These are phyloP conservation scores for Lithodes maja DNA, from an alignment of 2,888 invertebrate species.

Conservation along the genomic window DNA sequence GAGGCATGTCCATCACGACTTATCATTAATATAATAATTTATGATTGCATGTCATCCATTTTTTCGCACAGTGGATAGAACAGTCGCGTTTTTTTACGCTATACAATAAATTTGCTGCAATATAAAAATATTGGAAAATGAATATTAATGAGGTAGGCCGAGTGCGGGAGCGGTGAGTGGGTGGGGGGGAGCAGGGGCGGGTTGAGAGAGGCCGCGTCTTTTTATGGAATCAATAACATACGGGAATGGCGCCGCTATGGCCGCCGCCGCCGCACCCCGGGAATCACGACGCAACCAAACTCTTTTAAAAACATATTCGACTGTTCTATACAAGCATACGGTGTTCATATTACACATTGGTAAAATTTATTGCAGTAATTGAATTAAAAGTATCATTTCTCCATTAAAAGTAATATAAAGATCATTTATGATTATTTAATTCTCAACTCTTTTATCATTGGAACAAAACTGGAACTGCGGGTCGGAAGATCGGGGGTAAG, in stretches of 20 bases:
- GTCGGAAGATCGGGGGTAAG: conserved; percentile 66
- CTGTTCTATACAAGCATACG: not conserved
- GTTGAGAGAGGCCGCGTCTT: conserved; percentile 70
- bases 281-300: conserved; percentile 40
- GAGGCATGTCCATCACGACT: conserved; percentile 19
- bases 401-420: not conserved
- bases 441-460: conserved; percentile 61
- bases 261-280: conserved; percentile 54
- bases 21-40: conserved; percentile 6
- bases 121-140: conserved; percentile 35
- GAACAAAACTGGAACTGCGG: conserved; percentile 69
- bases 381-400: not conserved
- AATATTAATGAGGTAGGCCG: conserved; percentile 66
- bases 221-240: conserved; percentile 71
- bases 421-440: conserved; percentile 13
- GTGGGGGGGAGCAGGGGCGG: conserved; percentile 34
- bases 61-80: not conserved
- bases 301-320: conserved; percentile 47
- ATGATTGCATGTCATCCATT: not conserved
- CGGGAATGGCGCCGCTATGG: conserved; percentile 70
- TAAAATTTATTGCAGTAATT: not conserved
- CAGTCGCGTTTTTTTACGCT: not conserved
- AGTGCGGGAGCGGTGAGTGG: conserved; percentile 40
- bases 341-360: not conserved
- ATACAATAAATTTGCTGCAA: not conserved